Evolutionary conservation across 2,797 vertebrate species (phyloP).

Genomic region (Fistularia commersonii): DNA sequence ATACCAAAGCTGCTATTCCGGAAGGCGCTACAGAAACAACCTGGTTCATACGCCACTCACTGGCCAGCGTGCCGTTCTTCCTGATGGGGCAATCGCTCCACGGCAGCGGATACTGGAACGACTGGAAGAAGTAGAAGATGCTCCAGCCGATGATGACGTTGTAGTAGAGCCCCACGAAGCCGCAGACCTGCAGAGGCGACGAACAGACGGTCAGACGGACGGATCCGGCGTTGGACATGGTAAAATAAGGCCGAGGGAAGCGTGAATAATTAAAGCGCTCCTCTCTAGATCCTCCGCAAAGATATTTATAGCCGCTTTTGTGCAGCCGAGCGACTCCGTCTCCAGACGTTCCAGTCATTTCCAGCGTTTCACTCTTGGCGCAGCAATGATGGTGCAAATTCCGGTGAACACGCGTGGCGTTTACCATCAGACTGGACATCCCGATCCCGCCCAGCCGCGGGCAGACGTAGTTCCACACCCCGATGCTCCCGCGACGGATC

Average conservation of each 20-base stretch:
- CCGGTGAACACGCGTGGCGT: not conserved
- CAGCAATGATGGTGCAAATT: conserved; percentile 12
- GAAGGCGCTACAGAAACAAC: no score
- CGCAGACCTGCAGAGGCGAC: conserved; percentile 77
- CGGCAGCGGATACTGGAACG: conserved; percentile 89
- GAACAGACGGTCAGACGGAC: conserved; percentile 2
- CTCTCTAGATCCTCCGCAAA: conserved; percentile 49
- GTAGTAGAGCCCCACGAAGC: conserved; percentile 90
- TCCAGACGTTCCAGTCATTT: no score
- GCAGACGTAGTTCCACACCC: conserved; percentile 94
- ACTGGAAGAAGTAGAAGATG: conserved; percentile 94
- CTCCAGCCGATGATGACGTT: conserved; percentile 94
- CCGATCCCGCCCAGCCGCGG: conserved; percentile 90
- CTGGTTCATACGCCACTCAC: conserved; percentile 45
- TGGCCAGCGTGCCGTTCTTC: conserved; percentile 72
- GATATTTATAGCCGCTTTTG: conserved; percentile 69
- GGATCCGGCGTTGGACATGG: conserved; percentile 16
- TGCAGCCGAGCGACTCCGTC: conserved; percentile 19
- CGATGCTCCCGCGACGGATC: conserved; percentile 92
- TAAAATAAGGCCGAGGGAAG: conserved; percentile 51
- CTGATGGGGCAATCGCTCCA: conserved; percentile 83
- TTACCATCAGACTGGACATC: conserved; percentile 87
- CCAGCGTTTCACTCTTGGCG: not conserved
- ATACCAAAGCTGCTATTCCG: no score
- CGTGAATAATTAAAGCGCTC: conserved; percentile 72